phyloP scores from a whole-genome alignment of 2,797 vertebrate species.

The Anabacerthia variegaticeps region DNA sequence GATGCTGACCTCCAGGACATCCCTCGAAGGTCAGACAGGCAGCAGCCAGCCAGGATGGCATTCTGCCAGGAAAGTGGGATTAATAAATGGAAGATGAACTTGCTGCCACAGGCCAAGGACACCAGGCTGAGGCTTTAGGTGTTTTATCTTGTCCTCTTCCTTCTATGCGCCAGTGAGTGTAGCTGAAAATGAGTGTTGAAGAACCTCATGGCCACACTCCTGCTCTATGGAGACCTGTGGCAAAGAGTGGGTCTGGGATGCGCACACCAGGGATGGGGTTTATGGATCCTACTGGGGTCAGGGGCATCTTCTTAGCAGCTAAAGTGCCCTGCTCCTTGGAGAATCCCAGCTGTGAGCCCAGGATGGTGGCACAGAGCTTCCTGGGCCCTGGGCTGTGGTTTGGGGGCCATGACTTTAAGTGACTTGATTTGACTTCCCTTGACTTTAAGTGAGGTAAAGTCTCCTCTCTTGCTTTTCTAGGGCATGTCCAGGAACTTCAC shows the following conservation, averaged over 20 bases:
- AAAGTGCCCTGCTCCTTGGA: not conserved
- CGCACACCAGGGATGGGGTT: not conserved
- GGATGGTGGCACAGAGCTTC: not conserved
- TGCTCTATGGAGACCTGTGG: fast-evolving
- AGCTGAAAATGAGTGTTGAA: not conserved
- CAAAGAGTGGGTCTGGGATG: not conserved
- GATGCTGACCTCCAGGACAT: not conserved
- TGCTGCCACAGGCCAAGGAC: not conserved
- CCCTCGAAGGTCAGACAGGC: not conserved
- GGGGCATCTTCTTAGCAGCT: not conserved
- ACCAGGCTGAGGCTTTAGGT: not conserved
- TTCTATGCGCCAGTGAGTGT: fast-evolving
- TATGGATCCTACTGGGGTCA: not conserved
- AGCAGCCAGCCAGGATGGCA: not conserved
- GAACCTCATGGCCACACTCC: not conserved
- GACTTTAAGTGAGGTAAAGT: not conserved
- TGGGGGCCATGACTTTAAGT: fast-evolving
- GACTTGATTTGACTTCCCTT: no score
- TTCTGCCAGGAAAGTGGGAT: not conserved
- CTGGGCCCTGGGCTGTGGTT: not conserved
- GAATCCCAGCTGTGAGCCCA: not conserved
- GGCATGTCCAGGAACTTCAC: constrained; percentile 79
- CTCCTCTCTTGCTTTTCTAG: constrained; percentile 63
- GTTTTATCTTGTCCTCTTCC: not conserved
- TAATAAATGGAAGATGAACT: not conserved